A percentile compares a stretch with the other conserved stretches of the same genome.
Evolutionary conservation across 1,140 invertebrate genomes (phyloP).

Genomic region (Coptotermes formosanus): DNA sequence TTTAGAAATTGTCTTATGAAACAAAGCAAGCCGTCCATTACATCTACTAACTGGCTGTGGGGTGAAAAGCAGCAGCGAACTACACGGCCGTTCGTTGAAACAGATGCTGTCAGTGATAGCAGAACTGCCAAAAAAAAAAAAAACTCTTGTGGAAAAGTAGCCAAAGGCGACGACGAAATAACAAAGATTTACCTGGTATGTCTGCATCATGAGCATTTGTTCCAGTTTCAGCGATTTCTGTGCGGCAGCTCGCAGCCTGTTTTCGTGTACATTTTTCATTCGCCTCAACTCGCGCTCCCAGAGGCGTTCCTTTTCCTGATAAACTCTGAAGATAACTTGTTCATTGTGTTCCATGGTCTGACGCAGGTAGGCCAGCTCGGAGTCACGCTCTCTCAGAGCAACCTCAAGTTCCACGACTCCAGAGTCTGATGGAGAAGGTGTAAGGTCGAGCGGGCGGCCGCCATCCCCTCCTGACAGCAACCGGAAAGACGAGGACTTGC

Average conservation of each 20-base stretch:
- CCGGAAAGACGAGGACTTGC: constrained; percentile 37
- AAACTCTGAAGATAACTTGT: constrained; percentile 69
- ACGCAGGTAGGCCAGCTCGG: constrained; percentile 66
- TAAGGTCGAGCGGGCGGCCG: constrained; percentile 53
- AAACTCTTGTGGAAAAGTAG: too few species aligned
- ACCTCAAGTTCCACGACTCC: constrained; percentile 75
- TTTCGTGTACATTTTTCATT: constrained; percentile 66
- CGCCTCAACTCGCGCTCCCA: constrained; percentile 58
- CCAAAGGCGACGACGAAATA: neutral
- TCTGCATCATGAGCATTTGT: constrained; percentile 69
- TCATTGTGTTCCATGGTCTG: constrained; percentile 80
- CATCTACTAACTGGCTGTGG: too few species aligned
- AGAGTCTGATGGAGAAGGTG: constrained; percentile 78
- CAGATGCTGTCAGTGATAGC: too few species aligned
- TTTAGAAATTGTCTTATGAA: too few species aligned
- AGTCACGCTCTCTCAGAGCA: constrained; percentile 68
- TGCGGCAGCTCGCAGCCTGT: constrained; percentile 63
- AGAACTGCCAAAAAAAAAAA: too few species aligned
- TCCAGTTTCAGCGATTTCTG: constrained; percentile 66
- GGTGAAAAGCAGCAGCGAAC: too few species aligned
- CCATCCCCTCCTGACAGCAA: constrained; percentile 34
- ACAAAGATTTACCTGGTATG: constrained; percentile 53
- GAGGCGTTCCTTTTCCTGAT: constrained; percentile 63
- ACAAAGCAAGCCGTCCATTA: too few species aligned
- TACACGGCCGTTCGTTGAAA: too few species aligned